Evolutionary conservation across 2,888 invertebrate genomes (phyloP), one percentile per base, ranked within the genome.

Genomic region (Zygothrica quintamaculata): DNA sequence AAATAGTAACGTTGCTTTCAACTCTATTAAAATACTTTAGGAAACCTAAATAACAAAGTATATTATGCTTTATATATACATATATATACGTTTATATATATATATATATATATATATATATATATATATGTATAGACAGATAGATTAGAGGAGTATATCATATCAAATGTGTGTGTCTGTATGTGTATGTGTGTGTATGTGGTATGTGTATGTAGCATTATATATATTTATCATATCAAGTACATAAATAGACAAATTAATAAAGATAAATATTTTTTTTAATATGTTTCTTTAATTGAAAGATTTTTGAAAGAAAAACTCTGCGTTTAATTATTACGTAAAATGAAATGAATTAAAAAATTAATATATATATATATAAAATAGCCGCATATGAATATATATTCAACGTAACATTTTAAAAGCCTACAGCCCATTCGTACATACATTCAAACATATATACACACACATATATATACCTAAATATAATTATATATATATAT

Each of bases 21-120:
- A 22, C 18, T 22, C 80, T 79, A 79, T 71, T n/a, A 72, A 79
- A 79, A 72, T 79, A 79, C 82, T 55, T 67, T 50, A 74, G 77
- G 84, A 82, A 82, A 82, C 80, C 84, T 82, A 79, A 74, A 82
- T 79, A 79, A 79, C 80, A 79, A 22, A 79, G 77, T 60, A 65
- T 60, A 48, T 73, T 68, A 51, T 39, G 18, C 13, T 34, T 55
- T 60, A 72, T 71, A 15, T 71, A 31, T 66, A 42, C 36, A 26
- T 40, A 26, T 26, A 58, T 60, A 72, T 71, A 16, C 71, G 31
- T 66, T 42, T 42, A 12, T 51, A 43, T 46, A 36, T 31, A 48
- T 52, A 57, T 66, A 26, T 60, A 26, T 57, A 46, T 59, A 44
- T 57, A 42, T 50, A 31, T 57, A 40, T 11, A 39, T 46, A 26